Evolutionary conservation across 2,888 invertebrate genomes (phyloP), one percentile per base, ranked within the genome.

Genomic region (Dynastes grantii): DNA sequence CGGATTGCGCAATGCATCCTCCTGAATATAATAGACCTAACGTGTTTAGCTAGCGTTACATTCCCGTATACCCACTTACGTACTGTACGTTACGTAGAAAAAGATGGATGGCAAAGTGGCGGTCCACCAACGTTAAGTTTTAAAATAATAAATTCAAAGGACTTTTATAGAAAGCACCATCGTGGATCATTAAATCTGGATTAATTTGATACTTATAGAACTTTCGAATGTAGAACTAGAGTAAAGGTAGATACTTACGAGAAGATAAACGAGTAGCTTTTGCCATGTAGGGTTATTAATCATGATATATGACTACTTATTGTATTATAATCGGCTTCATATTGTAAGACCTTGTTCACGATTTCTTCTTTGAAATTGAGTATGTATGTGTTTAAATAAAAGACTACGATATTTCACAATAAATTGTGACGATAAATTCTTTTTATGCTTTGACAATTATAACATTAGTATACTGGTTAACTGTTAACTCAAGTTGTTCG

Each of bases 1-100:
- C 67, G 49, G 45, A 67, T 67, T 67, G 32, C 49, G 67, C 49
- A 67, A 67, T 32, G 63, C 63, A 32, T 22, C 63, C 32, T 63
- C 63, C 63, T 63, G 63, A 13, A 63, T 11, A 32, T 63, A 63
- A 63, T n/a, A 55, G 55, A 22, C n/a, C 55, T 16, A n/a, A 55
- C 13, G 63, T 32, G n/a, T 63, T 29, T 63, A 63, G 27, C 32
- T 13, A 32, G 27, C 32, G 63, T 11, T 63, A 63, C 29, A 32
- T 29, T 9, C 29, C 45, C 45, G 11, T 11, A 45, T 45, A 45
- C 45, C 45, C 45, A 11, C 45, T 45, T 45, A 45, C 11, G 45
- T 45, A 45, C 4, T 37, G 32, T 61, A 22, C 9, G 16, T 2
- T 61, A 61, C 61, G 22, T 9, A 8, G 9, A 27, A 11, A 27